A percentile compares a stretch with the other conserved stretches of the same genome.
Evolutionary conservation across 2,888 invertebrate genomes (phyloP).

Genomic region (Podabrus alpinus): DNA sequence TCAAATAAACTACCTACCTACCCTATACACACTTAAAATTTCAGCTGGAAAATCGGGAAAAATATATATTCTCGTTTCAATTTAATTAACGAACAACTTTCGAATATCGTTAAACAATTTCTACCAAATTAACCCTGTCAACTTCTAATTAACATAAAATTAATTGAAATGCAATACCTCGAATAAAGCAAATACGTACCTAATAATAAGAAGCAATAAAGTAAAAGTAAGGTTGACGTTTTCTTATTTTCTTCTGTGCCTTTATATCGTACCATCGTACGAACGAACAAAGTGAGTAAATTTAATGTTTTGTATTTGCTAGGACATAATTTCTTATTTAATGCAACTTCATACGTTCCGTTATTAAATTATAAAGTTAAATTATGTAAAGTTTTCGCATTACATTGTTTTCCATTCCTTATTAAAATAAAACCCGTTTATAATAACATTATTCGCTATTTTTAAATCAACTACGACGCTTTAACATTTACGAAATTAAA

Average conservation of each 20-base stretch:
- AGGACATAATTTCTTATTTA: conserved; percentile 4
- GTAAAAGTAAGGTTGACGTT: not conserved
- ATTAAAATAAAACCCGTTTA: not conserved
- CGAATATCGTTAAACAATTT: not conserved
- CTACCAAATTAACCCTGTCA: not conserved
- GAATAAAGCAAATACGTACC: not conserved
- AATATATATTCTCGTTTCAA: not conserved
- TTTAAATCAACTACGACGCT: not conserved
- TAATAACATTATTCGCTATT: not conserved
- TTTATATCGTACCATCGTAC: no score
- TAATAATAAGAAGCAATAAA: not conserved
- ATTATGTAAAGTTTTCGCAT: conserved; percentile 2
- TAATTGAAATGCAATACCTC: not conserved
- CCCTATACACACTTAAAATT: conserved; percentile 15
- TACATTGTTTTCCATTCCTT: not conserved
- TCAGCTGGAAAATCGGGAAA: not conserved
- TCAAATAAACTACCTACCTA: conserved; percentile 19
- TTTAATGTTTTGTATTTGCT: conserved; percentile 4
- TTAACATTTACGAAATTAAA: not conserved
- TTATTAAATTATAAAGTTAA: conserved; percentile 5
- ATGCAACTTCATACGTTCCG: not conserved
- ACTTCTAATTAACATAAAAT: not conserved
- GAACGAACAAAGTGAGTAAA: not conserved
- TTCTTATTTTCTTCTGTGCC: not conserved
- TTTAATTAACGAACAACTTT: conserved; percentile 1